Base-by-base conservation (phyloP, 2,888 invertebrate genomes). In the Zaprionus obscuricornis region DNA sequence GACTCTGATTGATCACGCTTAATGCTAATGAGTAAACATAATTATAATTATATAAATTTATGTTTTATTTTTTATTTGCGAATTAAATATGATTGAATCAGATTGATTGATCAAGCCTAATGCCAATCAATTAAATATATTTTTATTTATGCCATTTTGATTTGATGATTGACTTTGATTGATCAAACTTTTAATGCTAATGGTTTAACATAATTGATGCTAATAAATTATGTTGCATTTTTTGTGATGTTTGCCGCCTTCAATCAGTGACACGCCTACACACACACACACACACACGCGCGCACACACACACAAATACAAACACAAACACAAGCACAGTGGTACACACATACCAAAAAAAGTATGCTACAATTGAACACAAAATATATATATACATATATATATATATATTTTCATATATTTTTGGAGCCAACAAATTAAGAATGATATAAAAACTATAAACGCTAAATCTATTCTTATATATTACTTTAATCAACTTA, bases 231-330 rank as follows among this genome's bases (percentile, higher is more conserved):
- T 43, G 24, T 34, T n/a, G n/a, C n/a, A n/a, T n/a, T n/a, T n/a
- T n/a, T n/a, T n/a, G n/a, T 58, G 54, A 71, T 66, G 72, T 67
- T 72, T 66, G 55, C 46, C 54, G 67, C 60, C 50, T 72, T 45
- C 56, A 66, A 72, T 65, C 71, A 68, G 54, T 56, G 51, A 60
- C 67, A 71, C 36, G 22, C 39, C 52, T 59, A 59, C 66, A 18
- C 5, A 46, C 17, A 49, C 33, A 57, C 26, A 27, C 13, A 36
- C 13, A n/a, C n/a, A n/a, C n/a, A n/a, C 22, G 26, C 17, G 45
- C 10, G 29, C 17, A 58, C 24, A 50, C 7, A 59, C 17, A 58
- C 16, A 59, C 20, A 56, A 10, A 52, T 10, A 51, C 8, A 51
- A 8, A 59, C 11, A 27, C 6, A 42, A 14, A 45, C 29, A 31